These are phyloP conservation scores for Sebastolobus altivelis DNA, from an alignment of 2,797 vertebrate genomes.

Conservation along the genomic window DNA sequence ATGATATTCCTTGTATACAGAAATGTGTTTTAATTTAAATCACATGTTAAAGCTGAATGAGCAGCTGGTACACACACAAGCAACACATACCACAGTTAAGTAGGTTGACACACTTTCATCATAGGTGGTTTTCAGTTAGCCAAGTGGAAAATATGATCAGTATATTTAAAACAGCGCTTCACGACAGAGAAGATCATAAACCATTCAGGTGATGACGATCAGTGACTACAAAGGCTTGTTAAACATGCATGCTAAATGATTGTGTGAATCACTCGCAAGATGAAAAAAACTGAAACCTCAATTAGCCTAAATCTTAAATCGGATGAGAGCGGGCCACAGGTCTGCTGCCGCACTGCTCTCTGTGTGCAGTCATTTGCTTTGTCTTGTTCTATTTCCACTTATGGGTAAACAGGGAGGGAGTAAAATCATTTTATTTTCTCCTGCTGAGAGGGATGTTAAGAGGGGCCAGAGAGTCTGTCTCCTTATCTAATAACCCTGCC, in stretches of 20 bases:
- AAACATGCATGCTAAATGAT: conserved; percentile 60
- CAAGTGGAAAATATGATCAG: conserved; percentile 68
- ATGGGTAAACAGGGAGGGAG: conserved; percentile 72
- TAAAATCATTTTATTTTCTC: conserved; percentile 79
- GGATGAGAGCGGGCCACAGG: conserved; percentile 52
- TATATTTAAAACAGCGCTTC: conserved; percentile 55
- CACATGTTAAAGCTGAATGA: conserved; percentile 36
- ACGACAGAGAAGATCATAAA: conserved; percentile 54
- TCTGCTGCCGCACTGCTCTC: conserved; percentile 54
- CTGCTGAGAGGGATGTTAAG: conserved; percentile 80
- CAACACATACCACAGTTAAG: conserved; percentile 47
- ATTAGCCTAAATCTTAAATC: conserved; percentile 66
- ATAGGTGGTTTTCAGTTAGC: conserved; percentile 61
- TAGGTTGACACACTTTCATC: conserved; percentile 68
- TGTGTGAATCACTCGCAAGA: conserved; percentile 57
- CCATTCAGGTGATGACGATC: conserved; percentile 60
- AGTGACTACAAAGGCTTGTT: conserved; percentile 61
- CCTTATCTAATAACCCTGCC: conserved; percentile 84
- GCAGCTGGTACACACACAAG: conserved; percentile 3
- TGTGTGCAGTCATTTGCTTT: conserved; percentile 73
- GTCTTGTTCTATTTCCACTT: conserved; percentile 78
- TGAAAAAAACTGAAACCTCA: conserved; percentile 64
- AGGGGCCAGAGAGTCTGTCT: conserved; percentile 83
- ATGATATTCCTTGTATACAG: conserved; percentile 1
- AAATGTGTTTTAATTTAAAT: conserved; percentile 54